Evolutionary conservation across 2,797 vertebrate genomes (phyloP), one percentile per base, ranked within the genome.

Genomic region (Macroramphosus scolopax): DNA sequence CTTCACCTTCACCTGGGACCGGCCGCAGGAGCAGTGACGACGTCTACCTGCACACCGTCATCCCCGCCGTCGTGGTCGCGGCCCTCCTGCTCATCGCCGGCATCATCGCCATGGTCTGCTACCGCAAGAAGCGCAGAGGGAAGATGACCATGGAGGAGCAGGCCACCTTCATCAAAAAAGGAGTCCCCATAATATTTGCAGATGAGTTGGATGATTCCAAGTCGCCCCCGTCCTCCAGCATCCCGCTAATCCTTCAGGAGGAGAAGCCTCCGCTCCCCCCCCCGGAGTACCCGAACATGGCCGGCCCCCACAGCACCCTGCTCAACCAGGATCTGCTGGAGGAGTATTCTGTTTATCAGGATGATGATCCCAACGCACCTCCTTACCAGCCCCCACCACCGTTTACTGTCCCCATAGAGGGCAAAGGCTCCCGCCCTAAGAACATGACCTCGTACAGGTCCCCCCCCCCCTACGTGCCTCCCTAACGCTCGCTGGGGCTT

Each of bases 391-490:
- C 96, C 12, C 97, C 95, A 1, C 97, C 97, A 1, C 97, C 96
- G 17, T 98, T 99, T 84, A 95, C 94, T 1, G 90, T 92, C 13
- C 96, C 95, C 63, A 93, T 98, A 84, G 97, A 99, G 81, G 94
- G 94, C 51, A 98, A 98, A 87, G 95, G 96, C 63, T 97, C 95
- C 34, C 97, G 96, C 35, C 97, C 96, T 66, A 99, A 98, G 89
- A 98, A 98, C 91, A 98, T 98, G 95, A 98, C 95, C 88, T 89
- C 96, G 0, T 98, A 98, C 90, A 92, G 95, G 91, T 98, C 96
- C 31, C 96, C 96, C 16, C 96, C 97, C 1, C 96, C 97, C 55
- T 99, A 99, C 0, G 97, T 98, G 26, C 97, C 97, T 72, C 97
- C 96, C 91, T 99, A 99, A 92, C 66, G 42, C 82, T 75, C 78